phyloP scores from a whole-genome alignment of 2,888 invertebrate species.

The Diaphora mendica region DNA sequence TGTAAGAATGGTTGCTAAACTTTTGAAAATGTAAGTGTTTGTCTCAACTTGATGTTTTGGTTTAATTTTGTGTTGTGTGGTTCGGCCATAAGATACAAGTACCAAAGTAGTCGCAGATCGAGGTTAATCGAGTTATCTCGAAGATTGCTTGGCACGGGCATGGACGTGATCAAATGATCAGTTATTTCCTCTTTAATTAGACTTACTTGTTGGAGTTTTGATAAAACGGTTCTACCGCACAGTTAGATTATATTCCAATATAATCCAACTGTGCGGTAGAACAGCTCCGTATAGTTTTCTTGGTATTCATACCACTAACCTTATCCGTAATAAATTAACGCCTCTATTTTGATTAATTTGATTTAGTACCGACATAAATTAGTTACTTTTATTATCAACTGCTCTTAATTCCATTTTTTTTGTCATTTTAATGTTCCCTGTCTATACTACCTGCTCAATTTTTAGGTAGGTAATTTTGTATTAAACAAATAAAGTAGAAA shows the following conservation, averaged over 20 bases:
- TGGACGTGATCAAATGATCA: slow-evolving; percentile 60
- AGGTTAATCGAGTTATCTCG: slow-evolving; percentile 68
- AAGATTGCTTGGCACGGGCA: slow-evolving; percentile 56
- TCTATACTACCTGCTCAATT: not conserved
- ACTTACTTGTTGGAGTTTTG: slow-evolving; percentile 47
- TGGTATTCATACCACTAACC: not conserved
- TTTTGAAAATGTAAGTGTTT: not conserved
- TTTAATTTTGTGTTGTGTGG: slow-evolving; percentile 4
- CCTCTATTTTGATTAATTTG: not conserved
- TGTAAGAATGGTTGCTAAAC: not conserved
- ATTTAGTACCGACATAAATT: not conserved
- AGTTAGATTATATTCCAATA: slow-evolving; percentile 9
- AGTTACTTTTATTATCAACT: not conserved
- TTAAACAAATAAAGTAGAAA: slow-evolving; percentile 40
- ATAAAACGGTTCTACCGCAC: slow-evolving; percentile 5
- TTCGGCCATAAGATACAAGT: slow-evolving; percentile 36
- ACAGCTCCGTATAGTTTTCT: not conserved
- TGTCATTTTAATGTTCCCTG: not conserved
- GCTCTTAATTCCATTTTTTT: not conserved
- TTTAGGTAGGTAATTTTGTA: slow-evolving; percentile 2
- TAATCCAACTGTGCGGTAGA: too few relatives aligned
- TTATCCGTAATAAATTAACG: not conserved
- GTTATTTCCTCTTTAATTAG: slow-evolving; percentile 64
- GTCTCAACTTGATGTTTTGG: not conserved
- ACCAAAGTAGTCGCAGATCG: slow-evolving; percentile 47